Conservation (phyloP, 2,113 vertebrate species). For the Puffinus mauretanicus region DNA sequence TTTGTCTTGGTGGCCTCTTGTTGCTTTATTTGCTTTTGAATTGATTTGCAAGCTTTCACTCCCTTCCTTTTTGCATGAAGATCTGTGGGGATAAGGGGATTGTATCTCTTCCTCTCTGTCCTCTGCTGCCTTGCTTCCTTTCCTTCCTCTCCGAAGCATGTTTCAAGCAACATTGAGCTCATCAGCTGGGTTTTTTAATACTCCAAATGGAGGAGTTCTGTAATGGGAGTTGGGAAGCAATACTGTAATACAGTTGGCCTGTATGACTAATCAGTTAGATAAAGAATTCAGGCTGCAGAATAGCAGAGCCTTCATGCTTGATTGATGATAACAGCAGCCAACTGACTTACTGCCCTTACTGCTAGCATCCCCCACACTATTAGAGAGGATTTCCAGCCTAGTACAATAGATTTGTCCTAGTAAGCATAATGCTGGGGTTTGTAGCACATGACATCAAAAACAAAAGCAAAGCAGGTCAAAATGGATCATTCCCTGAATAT, state of each 20-base stretch:
- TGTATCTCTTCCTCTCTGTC: not conserved
- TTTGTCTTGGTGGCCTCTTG: not conserved
- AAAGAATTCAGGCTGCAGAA: constrained; percentile 49
- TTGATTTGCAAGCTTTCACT: constrained; percentile 12
- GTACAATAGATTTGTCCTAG: constrained; percentile 42
- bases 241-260: constrained; percentile 24
- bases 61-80: not conserved
- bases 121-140: not conserved
- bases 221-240: not conserved
- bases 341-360: constrained; percentile 49
- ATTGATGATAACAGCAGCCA: constrained; percentile 60
- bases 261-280: constrained; percentile 62
- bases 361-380: not conserved
- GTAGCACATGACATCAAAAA: not conserved
- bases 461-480: constrained; percentile 36
- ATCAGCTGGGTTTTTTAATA: not conserved
- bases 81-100: not conserved
- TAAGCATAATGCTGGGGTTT: not conserved
- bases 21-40: constrained; percentile 28
- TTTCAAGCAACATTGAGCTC: constrained; percentile 1
- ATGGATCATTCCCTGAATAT: not conserved
- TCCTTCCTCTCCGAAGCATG: not conserved
- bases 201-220: not conserved
- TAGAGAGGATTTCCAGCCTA: constrained; percentile 19
- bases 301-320: constrained; percentile 49